Base-by-base conservation (phyloP, 2,888 invertebrate species). In the Willowsia nigromaculata region DNA sequence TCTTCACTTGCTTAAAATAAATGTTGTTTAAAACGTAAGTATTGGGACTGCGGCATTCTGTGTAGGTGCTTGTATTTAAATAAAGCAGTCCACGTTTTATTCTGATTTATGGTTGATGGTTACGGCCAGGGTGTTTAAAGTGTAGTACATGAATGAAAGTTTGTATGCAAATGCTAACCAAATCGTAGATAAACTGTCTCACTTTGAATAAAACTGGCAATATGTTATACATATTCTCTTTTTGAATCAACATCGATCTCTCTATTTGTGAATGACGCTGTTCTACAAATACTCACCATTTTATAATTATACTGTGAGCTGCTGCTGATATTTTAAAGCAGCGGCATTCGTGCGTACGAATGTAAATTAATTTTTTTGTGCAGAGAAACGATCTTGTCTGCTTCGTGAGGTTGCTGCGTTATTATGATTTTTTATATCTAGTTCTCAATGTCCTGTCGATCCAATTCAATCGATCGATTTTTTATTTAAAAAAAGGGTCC, bases 341-440 rank as follows among this genome's bases (percentile, higher is more conserved):
- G 6, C n/a, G 40, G 6, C 15, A 30, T 84, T 27, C 84, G 47
- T 74, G 74, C n/a, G 56, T 37, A 56, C 56, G 18, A 68, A 68
- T 85, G 47, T 33, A 56, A 76, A 76, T 85, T 56, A 53, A 56
- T 85, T 85, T 85, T 84, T 84, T 84, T 53, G 22, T 78, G 13
- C 18, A 40, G 5, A 25, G 33, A 56, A 33, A 56, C 22, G 76
- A 76, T 76, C 22, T 59, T 13, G 56, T 40, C 25, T 56, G 27
- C 50, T 74, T 43, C 6, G 6, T 11, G 47, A 47, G 47, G 47
- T 50, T 68, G 15, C 56, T 53, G 30, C 30, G 4, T 76, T 30
- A 40, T 33, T 50, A 37, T 56, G 22, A 53, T 56, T 53, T 78
- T 78, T 56, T 78, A 47, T 74, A n/a, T 25, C 74, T 25, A 7